Evolutionary conservation across 2,888 invertebrate species (phyloP).

Genomic region (Dione juno): DNA sequence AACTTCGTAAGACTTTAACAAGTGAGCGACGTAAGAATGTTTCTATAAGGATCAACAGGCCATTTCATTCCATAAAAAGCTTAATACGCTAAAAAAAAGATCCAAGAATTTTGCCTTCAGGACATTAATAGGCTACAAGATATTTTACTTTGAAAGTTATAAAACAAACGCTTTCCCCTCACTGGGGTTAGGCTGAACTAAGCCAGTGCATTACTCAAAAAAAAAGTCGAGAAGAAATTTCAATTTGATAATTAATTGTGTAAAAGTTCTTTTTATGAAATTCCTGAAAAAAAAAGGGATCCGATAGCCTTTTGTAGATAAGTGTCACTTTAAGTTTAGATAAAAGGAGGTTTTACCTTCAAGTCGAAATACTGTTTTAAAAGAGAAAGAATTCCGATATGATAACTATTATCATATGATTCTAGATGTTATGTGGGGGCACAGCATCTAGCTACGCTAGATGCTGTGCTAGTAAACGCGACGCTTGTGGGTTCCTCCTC

Average conservation of each 20-base stretch:
- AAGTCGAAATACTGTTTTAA: background rate
- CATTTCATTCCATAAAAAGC: slow-evolving; percentile 31
- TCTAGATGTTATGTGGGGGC: no score
- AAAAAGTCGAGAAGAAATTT: slow-evolving; percentile 51
- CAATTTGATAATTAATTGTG: slow-evolving; percentile 58
- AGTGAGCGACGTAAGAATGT: slow-evolving; percentile 25
- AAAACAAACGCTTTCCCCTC: slow-evolving; percentile 45
- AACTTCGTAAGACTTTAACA: slow-evolving; percentile 21
- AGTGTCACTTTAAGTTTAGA: slow-evolving; percentile 1
- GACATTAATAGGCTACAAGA: slow-evolving; percentile 46
- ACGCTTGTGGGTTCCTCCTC: no score
- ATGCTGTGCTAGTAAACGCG: no score
- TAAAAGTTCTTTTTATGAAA: slow-evolving; percentile 51
- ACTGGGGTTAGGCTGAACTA: slow-evolving; percentile 45
- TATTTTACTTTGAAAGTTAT: slow-evolving; percentile 47
- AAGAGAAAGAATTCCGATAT: background rate
- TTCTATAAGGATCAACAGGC: slow-evolving; percentile 29
- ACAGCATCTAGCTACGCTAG: no score
- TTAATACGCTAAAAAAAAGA: slow-evolving; percentile 32
- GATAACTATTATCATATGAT: no score
- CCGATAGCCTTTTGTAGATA: background rate
- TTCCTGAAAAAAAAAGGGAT: slow-evolving; percentile 54
- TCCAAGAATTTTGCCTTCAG: slow-evolving; percentile 32
- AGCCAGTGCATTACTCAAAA: slow-evolving; percentile 47
- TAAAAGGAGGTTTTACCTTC: background rate